Base-by-base conservation (phyloP, 2,888 invertebrate genomes). In the Drosophila macrospina region DNA sequence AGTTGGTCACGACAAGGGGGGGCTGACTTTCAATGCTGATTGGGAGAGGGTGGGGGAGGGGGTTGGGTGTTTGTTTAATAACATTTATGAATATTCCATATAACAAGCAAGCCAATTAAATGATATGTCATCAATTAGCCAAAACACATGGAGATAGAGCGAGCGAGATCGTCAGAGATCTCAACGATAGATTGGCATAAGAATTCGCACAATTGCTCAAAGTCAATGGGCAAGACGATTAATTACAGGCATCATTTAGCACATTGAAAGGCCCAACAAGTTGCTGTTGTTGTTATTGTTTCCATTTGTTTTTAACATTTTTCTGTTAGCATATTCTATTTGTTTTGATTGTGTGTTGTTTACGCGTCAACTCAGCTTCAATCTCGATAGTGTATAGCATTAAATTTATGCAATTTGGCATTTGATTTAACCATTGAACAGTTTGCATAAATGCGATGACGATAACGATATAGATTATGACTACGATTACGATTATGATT, bases 121-220 rank as follows among this genome's bases (percentile, higher is more conserved):
- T 56, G 50, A 59, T 61, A 61, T 56, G 39, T 36, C 54, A 73
- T 68, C 64, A 73, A 51, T 54, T 57, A 51, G 28, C 26, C 15
- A 28, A 26, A 11, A 34, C 1, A 20, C 20, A 20, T 1, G 20
- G 20, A 20, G 20, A 20, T 5, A 30, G 4, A 20, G 20, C 36
- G 20, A 20, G 26, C 5, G 8, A 39, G 20, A 59, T 15, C 30
- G 16, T 16, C 36, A 20, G 10, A 48, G 34, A 48, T 16, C 41
- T 50, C 44, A 37, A 30, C 20, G 16, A 16, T n/a, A 48, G 56
- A 26, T 16, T 36, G 30, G 57, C 62, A 63, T 32, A 57, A 30
- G 50, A 64, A 62, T 60, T 77, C 78, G 42, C 61, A 60, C 73
- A 68, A 70, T 74, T 80, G 59, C 72, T 83, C 74, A 78, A 83